A percentile compares a stretch with the other conserved stretches of the same genome.
phyloP scores from a whole-genome alignment of 2,888 invertebrate species.

The Diarsia brunnea region DNA sequence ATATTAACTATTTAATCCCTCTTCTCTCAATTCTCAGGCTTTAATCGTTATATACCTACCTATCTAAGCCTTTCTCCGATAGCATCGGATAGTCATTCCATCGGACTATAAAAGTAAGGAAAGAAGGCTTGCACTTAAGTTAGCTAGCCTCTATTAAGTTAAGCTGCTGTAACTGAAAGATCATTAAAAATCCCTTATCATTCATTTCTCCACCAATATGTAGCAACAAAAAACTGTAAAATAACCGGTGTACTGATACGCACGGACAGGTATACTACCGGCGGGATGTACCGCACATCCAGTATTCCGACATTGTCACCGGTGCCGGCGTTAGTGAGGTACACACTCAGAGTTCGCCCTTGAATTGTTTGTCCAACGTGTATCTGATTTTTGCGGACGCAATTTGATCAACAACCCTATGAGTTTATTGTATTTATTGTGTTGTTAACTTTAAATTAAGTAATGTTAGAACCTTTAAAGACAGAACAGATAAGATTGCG shows the following conservation, averaged over 20 bases:
- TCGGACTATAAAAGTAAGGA: not conserved
- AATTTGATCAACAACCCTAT: slow-evolving; percentile 66
- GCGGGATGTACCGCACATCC: slow-evolving; percentile 96
- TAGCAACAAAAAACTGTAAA: slow-evolving; percentile 60
- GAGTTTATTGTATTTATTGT: not conserved
- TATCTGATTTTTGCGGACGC: slow-evolving; percentile 72
- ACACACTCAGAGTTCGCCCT: slow-evolving; percentile 84
- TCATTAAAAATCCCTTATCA: not conserved
- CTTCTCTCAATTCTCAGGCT: slow-evolving; percentile 1
- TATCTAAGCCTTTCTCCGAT: not conserved
- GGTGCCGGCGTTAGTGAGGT: slow-evolving; percentile 94
- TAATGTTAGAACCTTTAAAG: not conserved
- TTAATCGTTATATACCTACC: not conserved
- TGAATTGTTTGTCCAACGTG: slow-evolving; percentile 78
- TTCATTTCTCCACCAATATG: slow-evolving; percentile 39
- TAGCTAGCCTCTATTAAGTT: not conserved
- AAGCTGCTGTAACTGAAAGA: not conserved
- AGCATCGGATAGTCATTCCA: not conserved
- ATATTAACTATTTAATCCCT: not conserved
- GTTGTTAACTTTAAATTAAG: not conserved
- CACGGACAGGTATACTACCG: slow-evolving; percentile 90
- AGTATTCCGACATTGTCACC: slow-evolving; percentile 96
- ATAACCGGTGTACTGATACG: slow-evolving; percentile 79
- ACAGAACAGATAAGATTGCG: slow-evolving; percentile 71
- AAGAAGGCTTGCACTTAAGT: not conserved